Percentiles rank a stretch among this genome's conserved stretches.
phyloP scores from a whole-genome alignment of 2,797 vertebrate species.

The Brachyalestes nurse region DNA sequence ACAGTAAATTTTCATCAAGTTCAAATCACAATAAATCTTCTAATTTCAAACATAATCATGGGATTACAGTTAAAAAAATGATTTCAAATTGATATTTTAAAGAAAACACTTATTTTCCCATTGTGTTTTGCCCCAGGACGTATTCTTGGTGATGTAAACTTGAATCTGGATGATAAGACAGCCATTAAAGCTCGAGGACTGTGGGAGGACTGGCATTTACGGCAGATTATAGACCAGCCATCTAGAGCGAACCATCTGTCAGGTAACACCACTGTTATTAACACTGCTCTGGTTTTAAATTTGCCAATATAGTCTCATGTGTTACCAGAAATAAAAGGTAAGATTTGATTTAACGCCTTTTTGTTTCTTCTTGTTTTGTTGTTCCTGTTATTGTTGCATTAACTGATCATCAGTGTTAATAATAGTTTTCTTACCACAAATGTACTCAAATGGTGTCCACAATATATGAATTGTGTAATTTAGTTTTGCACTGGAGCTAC shows the following conservation, averaged over 20 bases:
- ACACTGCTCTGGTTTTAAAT: background rate
- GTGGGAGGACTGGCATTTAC: conserved; percentile 86
- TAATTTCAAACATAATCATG: no score
- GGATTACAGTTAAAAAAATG: no score
- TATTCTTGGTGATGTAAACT: conserved; percentile 81
- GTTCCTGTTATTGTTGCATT: no score
- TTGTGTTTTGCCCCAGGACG: conserved; percentile 68
- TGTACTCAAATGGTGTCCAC: no score
- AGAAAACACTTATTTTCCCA: conserved; percentile 14
- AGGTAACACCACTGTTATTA: conserved; percentile 66
- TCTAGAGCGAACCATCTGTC: conserved; percentile 80
- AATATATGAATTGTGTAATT: no score
- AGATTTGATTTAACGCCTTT: background rate
- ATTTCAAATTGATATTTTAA: no score
- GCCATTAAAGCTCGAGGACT: conserved; percentile 82
- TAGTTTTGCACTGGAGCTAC: no score
- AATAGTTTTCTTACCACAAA: no score
- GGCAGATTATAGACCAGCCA: conserved; percentile 83
- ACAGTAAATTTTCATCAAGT: no score
- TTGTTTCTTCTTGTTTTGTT: no score
- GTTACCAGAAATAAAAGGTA: background rate
- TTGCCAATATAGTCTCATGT: background rate
- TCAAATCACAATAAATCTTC: no score
- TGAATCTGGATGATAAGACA: conserved; percentile 82
- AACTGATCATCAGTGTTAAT: no score